Evolutionary conservation across 2,888 invertebrate species (phyloP), one percentile per base, ranked within the genome.

Genomic region (Phalera bucephala): DNA sequence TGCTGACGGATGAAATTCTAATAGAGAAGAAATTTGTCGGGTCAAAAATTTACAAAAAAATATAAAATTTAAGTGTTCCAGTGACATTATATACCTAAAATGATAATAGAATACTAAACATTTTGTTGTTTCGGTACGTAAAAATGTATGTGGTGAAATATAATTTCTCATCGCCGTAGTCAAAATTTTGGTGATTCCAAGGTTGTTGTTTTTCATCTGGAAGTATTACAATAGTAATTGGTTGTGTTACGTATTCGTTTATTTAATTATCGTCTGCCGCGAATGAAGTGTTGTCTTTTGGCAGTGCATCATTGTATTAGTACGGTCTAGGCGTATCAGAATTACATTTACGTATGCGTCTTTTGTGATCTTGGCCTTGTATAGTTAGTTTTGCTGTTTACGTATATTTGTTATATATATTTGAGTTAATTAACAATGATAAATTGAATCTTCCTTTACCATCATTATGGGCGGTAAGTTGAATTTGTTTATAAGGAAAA

Each of bases 401-500:
- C n/a, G 56, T 62, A 49, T 62, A 64, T 61, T 60, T 54, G 62
- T 51, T 64, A 47, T 63, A 55, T 49, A 54, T 58, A 52, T 52
- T 52, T 37, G 58, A n/a, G 51, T 53, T 63, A 64, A 68, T 55
- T 65, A 60, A 47, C 58, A 55, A 77, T 75, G 70, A 60, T 69
- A 59, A 66, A 64, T 72, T 76, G 65, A 73, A 62, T 65, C 57
- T 65, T 60, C 47, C 72, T 51, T 66, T 67, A 60, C 58, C 72
- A 61, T 52, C 54, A 57, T 12, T 30, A 85, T 86, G 80, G 82
- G 80, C 59, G 84, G 86, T 85, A 86, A 86, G 85, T 84, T 48
- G 39, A 54, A 50, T 41, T 23, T 40, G 31, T 32, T 48, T 36
- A 34, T 44, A 40, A 43, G 30, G 34, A 49, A 45, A 48, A 41